Evolutionary conservation across 2,797 vertebrate species (phyloP).

Genomic region (Poecile montanus): DNA sequence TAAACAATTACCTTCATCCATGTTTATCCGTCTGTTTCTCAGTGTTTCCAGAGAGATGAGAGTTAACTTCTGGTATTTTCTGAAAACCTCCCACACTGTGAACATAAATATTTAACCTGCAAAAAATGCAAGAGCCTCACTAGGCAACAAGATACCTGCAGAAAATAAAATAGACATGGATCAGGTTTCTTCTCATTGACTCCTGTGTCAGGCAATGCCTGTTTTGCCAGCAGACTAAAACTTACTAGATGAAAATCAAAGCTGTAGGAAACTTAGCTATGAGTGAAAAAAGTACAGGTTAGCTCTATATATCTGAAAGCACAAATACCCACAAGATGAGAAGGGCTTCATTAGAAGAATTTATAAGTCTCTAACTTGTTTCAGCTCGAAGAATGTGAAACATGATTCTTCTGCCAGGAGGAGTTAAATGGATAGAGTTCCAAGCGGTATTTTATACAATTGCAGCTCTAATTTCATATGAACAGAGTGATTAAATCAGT

Average conservation of each 20-base stretch:
- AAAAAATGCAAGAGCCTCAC: slow-evolving; percentile 63
- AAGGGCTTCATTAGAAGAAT: background rate
- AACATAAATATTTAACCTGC: slow-evolving; percentile 53
- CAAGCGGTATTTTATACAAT: background rate
- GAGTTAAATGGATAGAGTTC: background rate
- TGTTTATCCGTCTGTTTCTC: slow-evolving; percentile 33
- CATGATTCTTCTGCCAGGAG: background rate
- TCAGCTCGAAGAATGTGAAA: background rate
- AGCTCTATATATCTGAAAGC: background rate
- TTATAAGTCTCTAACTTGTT: background rate
- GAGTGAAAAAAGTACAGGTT: background rate
- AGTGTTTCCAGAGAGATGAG: slow-evolving; percentile 40
- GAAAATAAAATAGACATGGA: background rate
- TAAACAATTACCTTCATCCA: slow-evolving; percentile 75
- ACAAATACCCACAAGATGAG: background rate
- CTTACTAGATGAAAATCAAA: background rate
- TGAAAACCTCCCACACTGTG: background rate
- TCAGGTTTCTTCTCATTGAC: slow-evolving; percentile 43
- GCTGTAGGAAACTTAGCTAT: background rate
- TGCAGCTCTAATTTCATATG: background rate
- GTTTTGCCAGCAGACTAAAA: background rate
- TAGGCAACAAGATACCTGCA: slow-evolving; percentile 5
- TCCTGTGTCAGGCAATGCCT: background rate
- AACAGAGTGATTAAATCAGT: background rate
- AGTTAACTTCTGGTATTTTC: slow-evolving; percentile 27